Conservation (phyloP, 2,888 invertebrate species). For the Ischnus inquisitorius region DNA sequence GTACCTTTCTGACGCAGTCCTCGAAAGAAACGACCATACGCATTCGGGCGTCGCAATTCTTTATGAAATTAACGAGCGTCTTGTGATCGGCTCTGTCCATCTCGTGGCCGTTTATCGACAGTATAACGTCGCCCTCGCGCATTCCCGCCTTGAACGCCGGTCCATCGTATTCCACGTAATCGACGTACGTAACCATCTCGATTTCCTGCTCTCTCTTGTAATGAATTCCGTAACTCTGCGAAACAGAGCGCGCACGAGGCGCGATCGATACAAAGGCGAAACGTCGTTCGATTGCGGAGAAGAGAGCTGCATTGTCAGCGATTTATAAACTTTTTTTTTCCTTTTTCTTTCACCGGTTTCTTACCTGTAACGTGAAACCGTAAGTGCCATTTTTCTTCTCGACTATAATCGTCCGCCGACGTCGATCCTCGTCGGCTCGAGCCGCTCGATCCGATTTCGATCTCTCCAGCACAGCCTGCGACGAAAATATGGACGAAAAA, state of each 20-base stretch:
- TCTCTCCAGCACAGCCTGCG: slow-evolving; percentile 90
- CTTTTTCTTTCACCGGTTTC: too few relatives aligned
- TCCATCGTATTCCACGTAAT: slow-evolving; percentile 97
- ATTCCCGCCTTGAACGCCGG: slow-evolving; percentile 97
- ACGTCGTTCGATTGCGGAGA: not conserved
- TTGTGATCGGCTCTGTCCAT: slow-evolving; percentile 98
- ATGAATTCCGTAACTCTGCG: slow-evolving; percentile 97
- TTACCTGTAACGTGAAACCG: slow-evolving; percentile 96
- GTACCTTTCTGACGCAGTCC: slow-evolving; percentile 97
- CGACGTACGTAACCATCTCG: slow-evolving; percentile 98
- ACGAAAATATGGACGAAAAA: slow-evolving; percentile 13
- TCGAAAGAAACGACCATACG: slow-evolving; percentile 98
- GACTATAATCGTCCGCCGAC: slow-evolving; percentile 95
- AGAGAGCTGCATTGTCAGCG: not conserved
- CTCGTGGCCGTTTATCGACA: slow-evolving; percentile 98
- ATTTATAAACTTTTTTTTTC: not conserved
- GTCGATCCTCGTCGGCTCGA: slow-evolving; percentile 94
- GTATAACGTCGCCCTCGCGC: slow-evolving; percentile 98
- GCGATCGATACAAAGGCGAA: not conserved
- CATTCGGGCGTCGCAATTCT: slow-evolving; percentile 95
- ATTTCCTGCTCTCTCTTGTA: slow-evolving; percentile 97
- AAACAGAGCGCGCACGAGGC: slow-evolving; percentile 41
- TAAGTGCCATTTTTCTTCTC: slow-evolving; percentile 96
- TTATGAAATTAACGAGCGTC: slow-evolving; percentile 96
- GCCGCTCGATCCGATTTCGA: slow-evolving; percentile 91